A percentile compares a stretch with the other conserved stretches of the same genome.
These are phyloP conservation scores for Deroptyus accipitrinus DNA, from an alignment of 2,113 vertebrate genomes.

Conservation along the genomic window DNA sequence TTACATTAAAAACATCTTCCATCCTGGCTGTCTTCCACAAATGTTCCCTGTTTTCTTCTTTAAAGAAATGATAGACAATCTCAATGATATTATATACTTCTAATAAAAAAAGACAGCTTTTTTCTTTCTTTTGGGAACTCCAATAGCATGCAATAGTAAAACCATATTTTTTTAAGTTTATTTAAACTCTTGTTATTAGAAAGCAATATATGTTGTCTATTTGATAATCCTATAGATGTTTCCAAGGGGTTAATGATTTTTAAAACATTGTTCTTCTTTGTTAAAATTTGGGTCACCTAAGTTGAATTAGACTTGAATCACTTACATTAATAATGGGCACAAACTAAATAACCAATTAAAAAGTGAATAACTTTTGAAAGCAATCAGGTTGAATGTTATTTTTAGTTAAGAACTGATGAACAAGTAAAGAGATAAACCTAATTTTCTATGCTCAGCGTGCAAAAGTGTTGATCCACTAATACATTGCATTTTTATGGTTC, in stretches of 20 bases:
- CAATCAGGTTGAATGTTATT: background rate
- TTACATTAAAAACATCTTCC: background rate
- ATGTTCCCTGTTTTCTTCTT: rapidly evolving
- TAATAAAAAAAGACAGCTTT: background rate
- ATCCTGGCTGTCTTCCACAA: background rate
- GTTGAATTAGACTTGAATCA: background rate
- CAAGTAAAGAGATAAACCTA: background rate
- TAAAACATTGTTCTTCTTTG: background rate
- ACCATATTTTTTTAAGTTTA: background rate
- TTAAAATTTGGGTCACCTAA: background rate
- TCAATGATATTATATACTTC: background rate
- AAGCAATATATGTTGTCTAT: background rate
- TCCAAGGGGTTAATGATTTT: background rate
- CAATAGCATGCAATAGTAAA: background rate
- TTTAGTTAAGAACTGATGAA: background rate
- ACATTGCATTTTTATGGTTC: background rate
- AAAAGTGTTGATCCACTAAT: background rate
- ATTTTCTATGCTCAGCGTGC: background rate
- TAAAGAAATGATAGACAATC: background rate
- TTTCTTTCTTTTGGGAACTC: background rate
- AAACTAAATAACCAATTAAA: background rate
- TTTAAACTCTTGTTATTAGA: background rate
- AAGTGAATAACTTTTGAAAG: background rate
- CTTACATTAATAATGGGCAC: background rate
- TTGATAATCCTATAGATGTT: background rate